These are phyloP conservation scores for Ectobius pallidus DNA, from an alignment of 2,888 invertebrate species.

Conservation along the genomic window DNA sequence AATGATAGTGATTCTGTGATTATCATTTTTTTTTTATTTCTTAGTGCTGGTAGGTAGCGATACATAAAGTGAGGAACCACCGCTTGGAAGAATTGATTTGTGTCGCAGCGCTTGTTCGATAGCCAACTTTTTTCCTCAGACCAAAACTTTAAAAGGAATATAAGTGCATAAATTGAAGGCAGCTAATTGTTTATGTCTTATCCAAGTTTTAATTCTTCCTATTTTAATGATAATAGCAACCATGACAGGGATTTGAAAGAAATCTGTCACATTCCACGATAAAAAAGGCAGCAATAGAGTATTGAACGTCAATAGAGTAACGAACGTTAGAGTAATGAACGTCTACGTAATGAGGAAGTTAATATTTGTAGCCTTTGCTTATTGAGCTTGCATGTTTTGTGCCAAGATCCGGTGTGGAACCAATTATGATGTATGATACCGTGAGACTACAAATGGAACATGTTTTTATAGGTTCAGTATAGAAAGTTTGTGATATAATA, in stretches of 20 bases:
- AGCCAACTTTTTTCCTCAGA: not conserved
- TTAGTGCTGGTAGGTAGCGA: not conserved
- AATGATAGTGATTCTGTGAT: conserved; percentile 38
- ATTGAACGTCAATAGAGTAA: not conserved
- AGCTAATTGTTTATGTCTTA: conserved; percentile 16
- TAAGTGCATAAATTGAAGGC: conserved; percentile 11
- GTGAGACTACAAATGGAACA: conserved; percentile 2
- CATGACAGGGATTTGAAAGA: conserved; percentile 14
- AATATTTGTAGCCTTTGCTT: conserved; percentile 1
- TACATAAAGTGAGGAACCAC: not conserved
- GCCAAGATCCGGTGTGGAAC: conserved; percentile 2
- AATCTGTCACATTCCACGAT: conserved; percentile 23
- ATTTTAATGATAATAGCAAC: conserved; percentile 29
- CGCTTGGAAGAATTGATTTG: not conserved
- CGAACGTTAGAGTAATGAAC: too few relatives aligned
- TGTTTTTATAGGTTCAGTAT: conserved; percentile 9
- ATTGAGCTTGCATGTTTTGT: not conserved
- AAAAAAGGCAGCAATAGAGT: conserved; percentile 1
- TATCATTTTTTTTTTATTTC: not conserved
- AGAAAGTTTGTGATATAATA: conserved; percentile 17
- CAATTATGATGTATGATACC: not conserved
- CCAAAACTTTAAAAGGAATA: not conserved
- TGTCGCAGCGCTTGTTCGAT: not conserved
- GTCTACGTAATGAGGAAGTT: not conserved
- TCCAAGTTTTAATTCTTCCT: conserved; percentile 33